Percentiles rank a stretch among this genome's conserved stretches.
Conservation (phyloP, 2,888 invertebrate species). For the Ectobius pallidus region DNA sequence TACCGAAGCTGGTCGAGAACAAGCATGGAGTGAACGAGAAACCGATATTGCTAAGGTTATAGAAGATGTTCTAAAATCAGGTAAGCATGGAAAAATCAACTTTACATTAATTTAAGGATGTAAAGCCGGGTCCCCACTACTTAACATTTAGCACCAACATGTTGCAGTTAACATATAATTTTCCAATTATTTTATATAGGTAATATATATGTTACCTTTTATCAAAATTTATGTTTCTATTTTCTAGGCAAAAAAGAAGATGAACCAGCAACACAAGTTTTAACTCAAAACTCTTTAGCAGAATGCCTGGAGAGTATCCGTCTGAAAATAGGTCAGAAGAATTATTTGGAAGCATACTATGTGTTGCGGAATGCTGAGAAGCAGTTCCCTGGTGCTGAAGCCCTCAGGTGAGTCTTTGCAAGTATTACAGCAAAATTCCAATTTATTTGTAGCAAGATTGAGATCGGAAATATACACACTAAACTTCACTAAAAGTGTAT, state of each 20-base stretch:
- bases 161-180: too few species aligned
- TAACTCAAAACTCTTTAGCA: constrained; percentile 17
- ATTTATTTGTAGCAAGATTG: too few species aligned
- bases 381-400: constrained; percentile 24
- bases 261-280: constrained; percentile 12
- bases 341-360: constrained; percentile 16
- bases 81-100: too few species aligned
- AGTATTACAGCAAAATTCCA: too few species aligned
- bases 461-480: too few species aligned
- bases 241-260: constrained; percentile 3
- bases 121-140: too few species aligned
- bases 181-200: too few species aligned
- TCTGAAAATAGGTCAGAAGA: background rate
- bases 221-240: background rate
- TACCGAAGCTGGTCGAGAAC: background rate
- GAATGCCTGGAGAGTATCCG: constrained; percentile 9
- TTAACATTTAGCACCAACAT: too few species aligned
- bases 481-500: too few species aligned
- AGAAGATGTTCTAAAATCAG: constrained; percentile 4
- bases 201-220: too few species aligned
- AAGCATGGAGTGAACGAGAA: constrained; percentile 9
- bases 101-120: too few species aligned
- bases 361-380: constrained; percentile 25
- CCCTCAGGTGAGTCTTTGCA: too few species aligned
- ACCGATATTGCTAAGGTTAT: background rate